Base-by-base conservation (phyloP, 2,113 vertebrate species). In the Tupaia chinensis region DNA sequence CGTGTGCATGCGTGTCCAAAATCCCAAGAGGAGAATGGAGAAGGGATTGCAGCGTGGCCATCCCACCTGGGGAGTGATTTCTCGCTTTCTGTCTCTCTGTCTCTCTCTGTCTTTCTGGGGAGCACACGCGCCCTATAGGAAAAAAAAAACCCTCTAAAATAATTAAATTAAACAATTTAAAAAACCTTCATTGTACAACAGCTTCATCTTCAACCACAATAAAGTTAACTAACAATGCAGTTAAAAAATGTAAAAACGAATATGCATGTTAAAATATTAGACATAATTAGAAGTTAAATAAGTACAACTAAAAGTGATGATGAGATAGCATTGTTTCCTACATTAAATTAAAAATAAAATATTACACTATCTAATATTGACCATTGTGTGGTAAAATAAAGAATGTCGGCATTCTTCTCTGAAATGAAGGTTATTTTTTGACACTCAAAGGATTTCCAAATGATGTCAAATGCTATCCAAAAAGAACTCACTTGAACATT, bases 271-370 rank as follows among this genome's bases (percentile, higher is more conserved):
- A 70, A 89, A 93, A 25, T 91, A 6, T 66, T 78, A 91, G 7
- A 20, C 8, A 10, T 60, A 7, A 60, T 44, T 74, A 68, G 23
- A 78, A 63, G 53, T 86, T 81, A 56, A 85, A 77, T 29, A 61
- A 79, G 74, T 76, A 14, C 22, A 83, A 65, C 54, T 88, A 54
- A 53, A 58, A 87, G 74, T 12, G 19, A 63, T 65, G 68, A n/a
- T 25, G 14, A 74, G 65, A 70, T 61, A 69, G 11, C 44, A 27
- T 86, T 82, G 5, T 91, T 94, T 93, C 44, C 11, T 82, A 13
- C 11, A 84, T 60, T 72, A 80, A 94, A 65, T 69, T 72, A 65
- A 91, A 88, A 90, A 73, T 27, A 85, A 90, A 65, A 61, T 5
- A 87, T 70, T 25, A 65, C 13, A 66, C 25, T 91, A 91, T 70